These are phyloP conservation scores for Tenebrosternarchus preto DNA, from an alignment of 2,113 vertebrate species.

Conservation along the genomic window DNA sequence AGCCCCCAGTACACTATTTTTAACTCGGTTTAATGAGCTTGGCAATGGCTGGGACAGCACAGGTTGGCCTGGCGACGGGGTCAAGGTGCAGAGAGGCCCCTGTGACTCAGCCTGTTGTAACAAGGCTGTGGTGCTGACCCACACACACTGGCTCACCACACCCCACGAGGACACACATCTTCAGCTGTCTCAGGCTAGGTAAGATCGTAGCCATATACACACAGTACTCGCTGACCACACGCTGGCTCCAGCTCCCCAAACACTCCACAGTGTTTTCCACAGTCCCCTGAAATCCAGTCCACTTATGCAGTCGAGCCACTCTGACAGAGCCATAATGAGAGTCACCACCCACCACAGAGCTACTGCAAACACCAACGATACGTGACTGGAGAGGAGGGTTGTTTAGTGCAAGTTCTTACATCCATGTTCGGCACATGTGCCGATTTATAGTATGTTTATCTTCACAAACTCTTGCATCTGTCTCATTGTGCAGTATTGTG, in stretches of 20 bases:
- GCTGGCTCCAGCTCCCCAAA: neutral
- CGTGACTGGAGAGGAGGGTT: too few relatives aligned
- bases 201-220: neutral
- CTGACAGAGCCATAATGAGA: too few relatives aligned
- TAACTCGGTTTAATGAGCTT: slow-evolving; percentile 56
- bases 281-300: too few relatives aligned
- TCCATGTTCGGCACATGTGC: too few relatives aligned
- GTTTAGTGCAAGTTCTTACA: too few relatives aligned
- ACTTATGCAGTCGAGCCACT: too few relatives aligned
- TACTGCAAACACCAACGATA: too few relatives aligned
- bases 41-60: slow-evolving; percentile 38
- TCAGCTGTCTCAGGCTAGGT: neutral
- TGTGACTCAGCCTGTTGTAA: slow-evolving; percentile 57
- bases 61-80: slow-evolving; percentile 49
- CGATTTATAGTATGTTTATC: too few relatives aligned
- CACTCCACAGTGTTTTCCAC: neutral
- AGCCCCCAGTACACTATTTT: slow-evolving; percentile 54
- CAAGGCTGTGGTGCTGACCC: slow-evolving; percentile 36
- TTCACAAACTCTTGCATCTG: neutral
- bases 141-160: slow-evolving; percentile 11
- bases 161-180: neutral
- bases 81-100: slow-evolving; percentile 56
- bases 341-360: too few relatives aligned
- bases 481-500: neutral
- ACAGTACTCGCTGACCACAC: neutral